A percentile compares a stretch with the other conserved stretches of the same genome.
Conservation (phyloP, 2,888 invertebrate species). For the Gisinianus flammeolus region DNA sequence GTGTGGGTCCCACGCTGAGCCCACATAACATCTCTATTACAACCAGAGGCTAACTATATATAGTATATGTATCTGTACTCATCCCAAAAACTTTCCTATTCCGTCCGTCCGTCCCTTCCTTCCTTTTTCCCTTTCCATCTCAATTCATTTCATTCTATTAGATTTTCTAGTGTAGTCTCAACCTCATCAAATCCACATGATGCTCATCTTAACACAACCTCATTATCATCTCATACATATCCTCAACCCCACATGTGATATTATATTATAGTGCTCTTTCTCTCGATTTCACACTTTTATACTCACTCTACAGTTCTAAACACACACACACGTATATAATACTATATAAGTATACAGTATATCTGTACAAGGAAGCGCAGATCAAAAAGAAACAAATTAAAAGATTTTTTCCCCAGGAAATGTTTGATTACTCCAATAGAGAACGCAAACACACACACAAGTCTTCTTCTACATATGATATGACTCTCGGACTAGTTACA, state of each 20-base stretch:
- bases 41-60: conserved; percentile 20
- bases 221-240: conserved; percentile 24
- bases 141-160: conserved; percentile 20
- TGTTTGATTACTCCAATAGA: background rate
- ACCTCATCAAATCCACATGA: conserved; percentile 29
- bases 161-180: conserved; percentile 17
- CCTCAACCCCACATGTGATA: background rate
- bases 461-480: no score
- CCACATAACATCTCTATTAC: conserved; percentile 52
- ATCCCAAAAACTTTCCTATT: conserved; percentile 11
- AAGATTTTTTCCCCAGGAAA: background rate
- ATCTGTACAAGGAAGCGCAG: background rate
- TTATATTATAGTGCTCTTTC: background rate
- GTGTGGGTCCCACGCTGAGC: conserved; percentile 57
- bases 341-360: background rate
- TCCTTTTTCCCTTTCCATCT: conserved; percentile 14
- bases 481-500: no score
- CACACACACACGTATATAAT: background rate
- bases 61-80: background rate
- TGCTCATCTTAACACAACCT: conserved; percentile 20
- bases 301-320: background rate
- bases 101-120: background rate
- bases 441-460: background rate
- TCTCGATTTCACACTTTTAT: conserved; percentile 7
- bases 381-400: background rate